A percentile compares a stretch with the other conserved stretches of the same genome.
Conservation (phyloP, 1,140 invertebrate species). For the Lasioglossum baleicum region DNA sequence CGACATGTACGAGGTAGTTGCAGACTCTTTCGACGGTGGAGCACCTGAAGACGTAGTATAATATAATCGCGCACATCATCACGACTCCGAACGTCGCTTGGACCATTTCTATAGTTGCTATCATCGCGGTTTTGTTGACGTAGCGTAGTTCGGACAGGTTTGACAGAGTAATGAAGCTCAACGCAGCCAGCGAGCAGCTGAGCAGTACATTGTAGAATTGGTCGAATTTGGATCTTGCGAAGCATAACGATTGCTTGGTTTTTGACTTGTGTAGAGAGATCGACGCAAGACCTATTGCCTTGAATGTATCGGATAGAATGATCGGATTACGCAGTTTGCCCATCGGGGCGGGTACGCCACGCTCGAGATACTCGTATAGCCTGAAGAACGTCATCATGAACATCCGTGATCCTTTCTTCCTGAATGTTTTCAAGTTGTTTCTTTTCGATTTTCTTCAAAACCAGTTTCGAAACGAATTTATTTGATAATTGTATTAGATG, state of each 20-base stretch:
- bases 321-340: neutral
- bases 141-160: neutral
- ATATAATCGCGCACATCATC: slow-evolving; percentile 4
- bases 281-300: slow-evolving; percentile 51
- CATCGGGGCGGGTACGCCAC: neutral
- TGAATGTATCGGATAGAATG: slow-evolving; percentile 34
- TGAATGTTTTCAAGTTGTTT: neutral
- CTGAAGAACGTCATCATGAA: too few relatives aligned
- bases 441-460: too few relatives aligned
- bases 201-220: slow-evolving; percentile 40
- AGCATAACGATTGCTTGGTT: neutral
- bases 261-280: neutral
- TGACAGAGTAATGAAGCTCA: slow-evolving; percentile 14
- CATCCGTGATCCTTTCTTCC: neutral
- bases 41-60: slow-evolving; percentile 25
- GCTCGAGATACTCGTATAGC: neutral
- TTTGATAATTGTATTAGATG: too few relatives aligned
- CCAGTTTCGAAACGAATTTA: neutral
- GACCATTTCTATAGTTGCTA: slow-evolving; percentile 8
- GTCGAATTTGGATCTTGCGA: slow-evolving; percentile 16
- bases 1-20: slow-evolving; percentile 17
- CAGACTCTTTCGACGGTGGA: slow-evolving; percentile 16
- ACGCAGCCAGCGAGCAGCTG: slow-evolving; percentile 4
- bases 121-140: slow-evolving; percentile 7
- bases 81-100: slow-evolving; percentile 6